These are phyloP conservation scores for Macheiramphus alcinus DNA, from an alignment of 2,113 vertebrate species.

Conservation along the genomic window DNA sequence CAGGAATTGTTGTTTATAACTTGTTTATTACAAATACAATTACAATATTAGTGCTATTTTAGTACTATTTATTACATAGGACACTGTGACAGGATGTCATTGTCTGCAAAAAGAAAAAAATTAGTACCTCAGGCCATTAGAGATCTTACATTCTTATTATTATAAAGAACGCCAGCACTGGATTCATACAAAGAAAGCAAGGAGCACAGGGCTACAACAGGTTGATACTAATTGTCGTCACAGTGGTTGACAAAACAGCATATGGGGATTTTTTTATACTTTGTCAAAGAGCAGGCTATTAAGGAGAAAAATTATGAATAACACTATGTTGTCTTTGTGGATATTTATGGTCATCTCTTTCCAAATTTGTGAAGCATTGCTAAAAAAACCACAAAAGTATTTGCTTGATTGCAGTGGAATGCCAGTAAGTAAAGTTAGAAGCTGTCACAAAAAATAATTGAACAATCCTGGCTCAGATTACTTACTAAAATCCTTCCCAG, in stretches of 20 bases:
- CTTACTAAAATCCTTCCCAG: background rate
- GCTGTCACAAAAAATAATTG: background rate
- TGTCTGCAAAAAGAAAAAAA: background rate
- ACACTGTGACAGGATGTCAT: background rate
- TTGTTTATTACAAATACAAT: background rate
- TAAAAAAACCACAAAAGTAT: background rate
- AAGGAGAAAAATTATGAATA: background rate
- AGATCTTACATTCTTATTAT: background rate
- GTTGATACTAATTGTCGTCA: fast-evolving
- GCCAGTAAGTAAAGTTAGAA: background rate
- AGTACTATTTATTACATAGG: background rate
- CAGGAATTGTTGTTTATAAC: background rate
- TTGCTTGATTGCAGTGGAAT: background rate
- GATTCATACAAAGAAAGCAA: background rate
- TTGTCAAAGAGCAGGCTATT: background rate
- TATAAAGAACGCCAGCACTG: background rate
- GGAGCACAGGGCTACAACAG: background rate
- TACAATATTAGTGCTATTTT: background rate
- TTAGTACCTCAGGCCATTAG: background rate
- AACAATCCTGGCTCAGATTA: background rate
- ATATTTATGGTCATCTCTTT: background rate
- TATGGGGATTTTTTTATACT: background rate
- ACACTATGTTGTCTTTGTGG: background rate
- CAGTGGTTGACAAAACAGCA: background rate
- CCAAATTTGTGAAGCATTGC: background rate